phyloP scores from a whole-genome alignment of 2,113 vertebrate genomes.

The Alaudala cheleensis region DNA sequence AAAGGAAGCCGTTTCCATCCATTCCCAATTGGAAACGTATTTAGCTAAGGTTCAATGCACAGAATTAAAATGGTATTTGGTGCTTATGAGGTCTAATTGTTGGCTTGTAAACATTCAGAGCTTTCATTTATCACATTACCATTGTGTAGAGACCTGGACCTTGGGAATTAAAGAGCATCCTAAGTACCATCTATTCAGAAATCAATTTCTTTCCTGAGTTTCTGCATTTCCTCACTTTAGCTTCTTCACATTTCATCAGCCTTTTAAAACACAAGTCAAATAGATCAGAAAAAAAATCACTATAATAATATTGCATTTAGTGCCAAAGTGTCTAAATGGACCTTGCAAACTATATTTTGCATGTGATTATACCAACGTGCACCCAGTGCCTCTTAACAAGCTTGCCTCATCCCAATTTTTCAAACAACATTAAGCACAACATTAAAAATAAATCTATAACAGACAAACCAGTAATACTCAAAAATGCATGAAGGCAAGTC shows the following conservation, averaged over 20 bases:
- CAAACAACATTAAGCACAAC: conserved; percentile 32
- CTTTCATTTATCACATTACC: conserved; percentile 68
- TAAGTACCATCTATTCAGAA: conserved; percentile 35
- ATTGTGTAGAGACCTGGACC: conserved; percentile 26
- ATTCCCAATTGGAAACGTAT: conserved; percentile 53
- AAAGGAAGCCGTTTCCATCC: conserved; percentile 46
- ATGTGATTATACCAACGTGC: background rate
- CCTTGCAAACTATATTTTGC: conserved; percentile 20
- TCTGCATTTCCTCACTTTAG: background rate
- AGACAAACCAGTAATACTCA: background rate
- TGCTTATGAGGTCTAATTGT: conserved; percentile 69
- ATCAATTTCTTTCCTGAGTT: conserved; percentile 40
- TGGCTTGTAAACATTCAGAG: conserved; percentile 67
- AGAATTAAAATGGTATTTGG: conserved; percentile 69
- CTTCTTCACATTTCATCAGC: conserved; percentile 27
- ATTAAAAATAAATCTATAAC: conserved; percentile 16
- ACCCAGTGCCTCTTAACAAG: background rate
- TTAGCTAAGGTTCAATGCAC: conserved; percentile 70
- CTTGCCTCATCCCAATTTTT: background rate
- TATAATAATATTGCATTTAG: conserved; percentile 4
- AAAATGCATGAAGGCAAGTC: background rate
- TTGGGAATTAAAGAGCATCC: conserved; percentile 50
- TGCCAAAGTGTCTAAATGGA: conserved; percentile 3
- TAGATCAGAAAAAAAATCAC: background rate
- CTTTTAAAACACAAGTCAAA: conserved; percentile 44